phyloP scores from a whole-genome alignment of 2,113 vertebrate genomes.

The Calidris pugnax region DNA sequence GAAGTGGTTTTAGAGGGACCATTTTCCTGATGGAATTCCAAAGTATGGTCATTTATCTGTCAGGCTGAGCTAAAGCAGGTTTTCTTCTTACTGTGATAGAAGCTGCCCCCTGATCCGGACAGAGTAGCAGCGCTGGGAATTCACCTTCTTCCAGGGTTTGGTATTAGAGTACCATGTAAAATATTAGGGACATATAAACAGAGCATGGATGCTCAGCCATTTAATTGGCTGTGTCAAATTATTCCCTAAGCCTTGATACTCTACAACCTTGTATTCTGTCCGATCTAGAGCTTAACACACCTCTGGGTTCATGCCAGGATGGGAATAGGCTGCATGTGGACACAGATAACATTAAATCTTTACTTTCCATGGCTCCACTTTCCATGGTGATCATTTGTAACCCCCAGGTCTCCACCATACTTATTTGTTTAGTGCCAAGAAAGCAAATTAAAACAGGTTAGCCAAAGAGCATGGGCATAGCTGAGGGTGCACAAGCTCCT shows the following conservation, averaged over 20 bases:
- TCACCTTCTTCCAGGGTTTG: not conserved
- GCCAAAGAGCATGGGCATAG: not conserved
- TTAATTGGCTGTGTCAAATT: not conserved
- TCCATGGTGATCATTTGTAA: not conserved
- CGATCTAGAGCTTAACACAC: not conserved
- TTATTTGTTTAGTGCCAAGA: not conserved
- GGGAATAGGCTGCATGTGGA: not conserved
- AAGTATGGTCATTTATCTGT: not conserved
- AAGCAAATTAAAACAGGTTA: not conserved
- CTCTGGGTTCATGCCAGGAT: not conserved
- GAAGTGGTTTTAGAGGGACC: not conserved
- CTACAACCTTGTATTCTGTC: not conserved
- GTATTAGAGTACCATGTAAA: not conserved
- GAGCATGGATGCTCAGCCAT: not conserved
- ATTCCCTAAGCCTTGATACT: not conserved
- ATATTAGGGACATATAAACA: not conserved
- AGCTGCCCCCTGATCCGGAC: not conserved
- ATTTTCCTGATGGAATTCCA: not conserved
- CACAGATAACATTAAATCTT: not conserved
- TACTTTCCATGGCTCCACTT: not conserved
- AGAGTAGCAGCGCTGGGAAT: not conserved
- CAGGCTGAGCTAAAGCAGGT: not conserved
- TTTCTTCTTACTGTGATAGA: not conserved
- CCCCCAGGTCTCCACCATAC: not conserved
- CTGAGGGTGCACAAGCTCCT: not conserved